A percentile compares a stretch with the other conserved stretches of the same genome.
Conservation (phyloP, 2,888 invertebrate species). For the Anthophora plumipes region DNA sequence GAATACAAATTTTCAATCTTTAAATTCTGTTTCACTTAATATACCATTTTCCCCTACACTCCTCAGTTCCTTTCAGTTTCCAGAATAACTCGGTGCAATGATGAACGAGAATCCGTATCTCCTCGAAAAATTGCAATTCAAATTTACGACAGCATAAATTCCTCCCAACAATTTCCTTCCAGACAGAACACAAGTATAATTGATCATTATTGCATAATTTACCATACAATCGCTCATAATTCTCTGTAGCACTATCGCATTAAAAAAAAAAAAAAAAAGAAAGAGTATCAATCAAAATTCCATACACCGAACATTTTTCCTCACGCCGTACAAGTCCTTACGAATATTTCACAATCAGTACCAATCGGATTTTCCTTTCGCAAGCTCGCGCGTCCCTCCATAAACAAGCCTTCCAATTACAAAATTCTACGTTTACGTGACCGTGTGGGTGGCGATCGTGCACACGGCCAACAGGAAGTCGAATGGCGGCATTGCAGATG, state of each 20-base stretch:
- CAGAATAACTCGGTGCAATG: no score
- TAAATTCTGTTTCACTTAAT: no score
- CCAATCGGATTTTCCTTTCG: constrained; percentile 5
- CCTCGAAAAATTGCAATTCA: background rate
- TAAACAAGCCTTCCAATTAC: constrained; percentile 28
- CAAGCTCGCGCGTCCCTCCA: constrained; percentile 9
- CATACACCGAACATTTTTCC: background rate
- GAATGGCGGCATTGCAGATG: constrained; percentile 32
- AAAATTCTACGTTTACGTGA: constrained; percentile 34
- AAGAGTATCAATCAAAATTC: constrained; percentile 15
- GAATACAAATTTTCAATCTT: no score
- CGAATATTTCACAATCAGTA: background rate
- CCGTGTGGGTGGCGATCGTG: constrained; percentile 33
- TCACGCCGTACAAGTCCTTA: background rate
- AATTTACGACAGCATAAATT: constrained; percentile 1
- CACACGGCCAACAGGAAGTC: constrained; percentile 44
- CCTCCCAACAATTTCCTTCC: background rate
- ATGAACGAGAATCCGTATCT: background rate
- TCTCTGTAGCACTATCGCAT: background rate
- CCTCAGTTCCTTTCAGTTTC: no score
- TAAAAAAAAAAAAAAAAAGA: background rate
- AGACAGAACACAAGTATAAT: background rate
- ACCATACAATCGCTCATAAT: constrained; percentile 22
- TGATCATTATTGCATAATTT: background rate
- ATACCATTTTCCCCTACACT: no score